A percentile compares a stretch with the other conserved stretches of the same genome.
phyloP scores from a whole-genome alignment of 2,888 invertebrate genomes.

The Synergus gifuensis region DNA sequence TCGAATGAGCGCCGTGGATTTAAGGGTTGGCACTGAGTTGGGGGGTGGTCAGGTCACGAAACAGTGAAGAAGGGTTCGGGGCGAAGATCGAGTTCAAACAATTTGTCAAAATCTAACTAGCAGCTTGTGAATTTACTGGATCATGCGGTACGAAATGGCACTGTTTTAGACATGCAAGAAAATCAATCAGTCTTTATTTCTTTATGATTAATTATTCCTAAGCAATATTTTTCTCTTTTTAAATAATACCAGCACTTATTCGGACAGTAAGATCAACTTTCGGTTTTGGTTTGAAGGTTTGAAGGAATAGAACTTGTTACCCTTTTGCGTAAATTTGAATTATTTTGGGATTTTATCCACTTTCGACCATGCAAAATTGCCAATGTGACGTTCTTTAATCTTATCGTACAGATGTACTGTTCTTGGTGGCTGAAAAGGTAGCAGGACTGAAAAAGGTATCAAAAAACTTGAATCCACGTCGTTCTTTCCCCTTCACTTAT shows the following conservation, averaged over 20 bases:
- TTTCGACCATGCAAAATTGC: neutral
- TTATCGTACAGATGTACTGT: neutral
- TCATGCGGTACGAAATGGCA: constrained; percentile 24
- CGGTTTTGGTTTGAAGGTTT: neutral
- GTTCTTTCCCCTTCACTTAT: constrained; percentile 18
- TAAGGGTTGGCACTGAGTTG: constrained; percentile 39
- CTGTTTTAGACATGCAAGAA: constrained; percentile 16
- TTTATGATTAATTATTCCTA: neutral
- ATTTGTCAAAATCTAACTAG: constrained; percentile 68
- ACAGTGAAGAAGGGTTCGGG: constrained; percentile 44
- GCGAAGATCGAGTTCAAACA: constrained; percentile 52
- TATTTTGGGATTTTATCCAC: neutral
- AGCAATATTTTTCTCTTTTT: neutral
- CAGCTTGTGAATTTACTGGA: constrained; percentile 47
- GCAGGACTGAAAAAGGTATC: constrained; percentile 15
- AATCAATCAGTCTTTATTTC: constrained; percentile 29
- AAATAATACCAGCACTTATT: too few species aligned
- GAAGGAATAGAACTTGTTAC: neutral
- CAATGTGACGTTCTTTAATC: neutral
- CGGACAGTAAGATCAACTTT: too few species aligned
- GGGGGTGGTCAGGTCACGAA: constrained; percentile 36
- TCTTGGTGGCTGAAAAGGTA: constrained; percentile 23
- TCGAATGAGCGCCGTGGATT: constrained; percentile 44
- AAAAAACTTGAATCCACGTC: constrained; percentile 30
- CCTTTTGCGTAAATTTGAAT: neutral